Conservation (phyloP, 2,797 vertebrate genomes). For the Eutrigla gurnardus region DNA sequence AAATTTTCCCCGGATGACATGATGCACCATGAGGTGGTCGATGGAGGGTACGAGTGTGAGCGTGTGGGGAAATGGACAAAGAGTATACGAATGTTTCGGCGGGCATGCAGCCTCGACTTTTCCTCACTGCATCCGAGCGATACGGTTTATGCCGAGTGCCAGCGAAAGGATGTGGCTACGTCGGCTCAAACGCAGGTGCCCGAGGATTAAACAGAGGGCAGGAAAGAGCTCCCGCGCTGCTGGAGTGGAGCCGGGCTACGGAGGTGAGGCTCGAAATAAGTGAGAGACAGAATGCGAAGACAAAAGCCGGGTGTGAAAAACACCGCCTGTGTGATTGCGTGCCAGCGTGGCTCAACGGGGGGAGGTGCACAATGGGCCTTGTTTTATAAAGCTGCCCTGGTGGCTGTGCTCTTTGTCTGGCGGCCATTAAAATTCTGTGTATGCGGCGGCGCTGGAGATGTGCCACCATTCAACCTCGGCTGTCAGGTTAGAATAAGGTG, state of each 20-base stretch:
- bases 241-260: constrained; percentile 50
- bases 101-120: constrained; percentile 28
- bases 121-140: constrained; percentile 50
- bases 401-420: constrained; percentile 83
- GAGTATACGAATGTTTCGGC: constrained; percentile 35
- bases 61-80: constrained; percentile 12
- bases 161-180: constrained; percentile 46
- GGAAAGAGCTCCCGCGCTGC: constrained; percentile 53
- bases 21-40: constrained; percentile 32
- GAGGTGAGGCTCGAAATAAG: constrained; percentile 68
- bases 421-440: constrained; percentile 82
- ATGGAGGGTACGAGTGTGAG: constrained; percentile 11
- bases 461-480: constrained; percentile 82
- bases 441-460: constrained; percentile 74
- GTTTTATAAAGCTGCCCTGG: constrained; percentile 80
- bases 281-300: constrained; percentile 64
- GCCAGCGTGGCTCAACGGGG: constrained; percentile 77
- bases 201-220: constrained; percentile 72
- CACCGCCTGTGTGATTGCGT: constrained; percentile 78
- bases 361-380: constrained; percentile 74
- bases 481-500: constrained; percentile 83
- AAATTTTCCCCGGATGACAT: constrained; percentile 69
- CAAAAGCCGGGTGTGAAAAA: constrained; percentile 71
- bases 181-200: constrained; percentile 57
- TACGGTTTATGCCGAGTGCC: constrained; percentile 44